These are phyloP conservation scores for Tuberolachnus salignus DNA, from an alignment of 2,888 invertebrate species.

Conservation along the genomic window DNA sequence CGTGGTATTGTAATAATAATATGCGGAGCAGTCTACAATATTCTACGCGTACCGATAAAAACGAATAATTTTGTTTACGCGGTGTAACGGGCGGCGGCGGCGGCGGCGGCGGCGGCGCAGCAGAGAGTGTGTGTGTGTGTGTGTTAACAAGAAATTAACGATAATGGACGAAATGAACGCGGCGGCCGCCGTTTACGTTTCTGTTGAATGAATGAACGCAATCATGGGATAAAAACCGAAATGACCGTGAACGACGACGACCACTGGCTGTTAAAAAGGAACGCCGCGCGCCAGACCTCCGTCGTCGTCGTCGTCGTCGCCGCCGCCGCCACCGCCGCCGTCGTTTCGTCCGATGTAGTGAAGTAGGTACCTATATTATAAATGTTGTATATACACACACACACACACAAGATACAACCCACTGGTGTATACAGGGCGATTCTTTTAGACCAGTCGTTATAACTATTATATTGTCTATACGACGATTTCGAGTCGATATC, in stretches of 20 bases:
- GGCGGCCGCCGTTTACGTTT: conserved; percentile 5
- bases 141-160: conserved; percentile 43
- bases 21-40: background rate
- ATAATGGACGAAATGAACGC: conserved; percentile 34
- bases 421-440: background rate
- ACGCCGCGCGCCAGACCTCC: conserved; percentile 43
- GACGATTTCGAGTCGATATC: too few species aligned
- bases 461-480: too few species aligned
- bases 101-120: too few species aligned
- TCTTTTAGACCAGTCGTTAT: too few species aligned
- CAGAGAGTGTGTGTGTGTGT: conserved; percentile 1
- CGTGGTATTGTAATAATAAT: background rate
- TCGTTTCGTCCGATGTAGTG: background rate
- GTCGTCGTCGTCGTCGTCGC: conserved; percentile 23
- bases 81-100: conserved; percentile 24
- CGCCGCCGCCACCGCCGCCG: too few species aligned
- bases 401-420: too few species aligned
- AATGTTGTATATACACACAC: background rate
- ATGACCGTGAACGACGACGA: conserved; percentile 45
- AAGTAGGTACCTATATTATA: background rate
- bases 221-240: conserved; percentile 37
- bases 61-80: conserved; percentile 10
- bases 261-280: conserved; percentile 30
- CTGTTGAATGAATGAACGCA: conserved; percentile 47
- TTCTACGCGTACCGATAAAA: background rate